Percentiles rank a stretch among this genome's conserved stretches.
Conservation (phyloP, 2,113 vertebrate species). For the Scalopus aquaticus region DNA sequence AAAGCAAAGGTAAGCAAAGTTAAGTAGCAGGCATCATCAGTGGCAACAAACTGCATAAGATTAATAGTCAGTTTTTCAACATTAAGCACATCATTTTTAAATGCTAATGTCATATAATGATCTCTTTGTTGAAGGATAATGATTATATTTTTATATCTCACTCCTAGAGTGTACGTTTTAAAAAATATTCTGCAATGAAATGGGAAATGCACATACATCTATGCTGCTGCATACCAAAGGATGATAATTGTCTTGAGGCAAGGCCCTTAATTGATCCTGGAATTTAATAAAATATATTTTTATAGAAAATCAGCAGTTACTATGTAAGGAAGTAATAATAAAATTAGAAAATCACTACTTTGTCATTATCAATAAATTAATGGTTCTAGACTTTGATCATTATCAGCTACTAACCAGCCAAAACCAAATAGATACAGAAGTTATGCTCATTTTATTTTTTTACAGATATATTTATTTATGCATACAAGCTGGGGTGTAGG, state of each 20-base stretch:
- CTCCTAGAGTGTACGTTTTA: no score
- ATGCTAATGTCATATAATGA: not conserved
- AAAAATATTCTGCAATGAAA: not conserved
- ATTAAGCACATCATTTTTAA: not conserved
- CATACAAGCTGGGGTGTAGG: no score
- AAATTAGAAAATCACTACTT: not conserved
- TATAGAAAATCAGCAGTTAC: not conserved
- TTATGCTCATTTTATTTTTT: no score
- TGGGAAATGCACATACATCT: not conserved
- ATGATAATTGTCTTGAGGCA: not conserved
- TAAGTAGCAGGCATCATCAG: not conserved
- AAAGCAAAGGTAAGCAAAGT: not conserved
- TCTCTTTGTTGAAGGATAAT: not conserved
- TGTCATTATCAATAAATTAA: not conserved
- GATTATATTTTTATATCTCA: not conserved
- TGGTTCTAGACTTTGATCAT: not conserved
- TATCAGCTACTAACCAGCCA: no score
- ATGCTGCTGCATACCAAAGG: not conserved
- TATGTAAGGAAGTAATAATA: not conserved
- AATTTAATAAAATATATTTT: not conserved
- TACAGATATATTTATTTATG: no score
- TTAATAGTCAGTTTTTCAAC: not conserved
- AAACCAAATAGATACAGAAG: no score
- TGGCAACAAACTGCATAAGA: not conserved
- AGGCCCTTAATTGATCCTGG: not conserved